Evolutionary conservation across 2,888 invertebrate genomes (phyloP), one percentile per base, ranked within the genome.

Genomic region (Odontomyia ornata): DNA sequence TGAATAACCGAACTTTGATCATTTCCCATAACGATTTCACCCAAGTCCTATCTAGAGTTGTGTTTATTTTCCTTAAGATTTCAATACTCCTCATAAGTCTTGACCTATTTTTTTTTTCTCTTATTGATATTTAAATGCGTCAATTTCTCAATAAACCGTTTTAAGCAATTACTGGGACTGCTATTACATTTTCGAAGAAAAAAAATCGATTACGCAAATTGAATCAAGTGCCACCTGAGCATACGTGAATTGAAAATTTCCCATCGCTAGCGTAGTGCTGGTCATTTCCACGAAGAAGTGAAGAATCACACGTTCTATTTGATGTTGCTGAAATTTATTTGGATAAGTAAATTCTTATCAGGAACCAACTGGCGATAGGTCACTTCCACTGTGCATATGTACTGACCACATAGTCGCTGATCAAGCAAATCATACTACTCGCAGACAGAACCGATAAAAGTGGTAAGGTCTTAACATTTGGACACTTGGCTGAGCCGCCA

Each of bases 381-480:
- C 52, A 52, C 52, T 52, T 52, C 52, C 52, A 52, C 18, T 36
- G 9, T 36, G 36, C 36, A 18, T 18, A 15, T 52, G 52, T 52
- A n/a, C 52, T 52, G 52, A 52, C 52, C 52, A 52, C 52, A 52
- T 18, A 52, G 18, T 52, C 52, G 52, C 52, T 52, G 13, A 52
- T 52, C 52, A 15, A 15, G 7, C 52, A 18, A 13, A 52, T 18
- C 52, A 52, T 52, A n/a, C 52, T 4, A 13, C n/a, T n/a, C n/a
- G n/a, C n/a, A 52, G 13, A 13, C n/a, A 4, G 13, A 52, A 4
- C 13, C 27, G 60, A 60, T 60, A 60, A 60, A 25, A 60, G 21
- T 60, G 25, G 21, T 21, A 25, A 60, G 23, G 60, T 21, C 60
- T 25, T 60, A 60, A 60, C 60, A 60, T 60, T 60, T 60, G 27